Conservation (phyloP, 2,888 invertebrate genomes). For the Aspidiotus destructor region DNA sequence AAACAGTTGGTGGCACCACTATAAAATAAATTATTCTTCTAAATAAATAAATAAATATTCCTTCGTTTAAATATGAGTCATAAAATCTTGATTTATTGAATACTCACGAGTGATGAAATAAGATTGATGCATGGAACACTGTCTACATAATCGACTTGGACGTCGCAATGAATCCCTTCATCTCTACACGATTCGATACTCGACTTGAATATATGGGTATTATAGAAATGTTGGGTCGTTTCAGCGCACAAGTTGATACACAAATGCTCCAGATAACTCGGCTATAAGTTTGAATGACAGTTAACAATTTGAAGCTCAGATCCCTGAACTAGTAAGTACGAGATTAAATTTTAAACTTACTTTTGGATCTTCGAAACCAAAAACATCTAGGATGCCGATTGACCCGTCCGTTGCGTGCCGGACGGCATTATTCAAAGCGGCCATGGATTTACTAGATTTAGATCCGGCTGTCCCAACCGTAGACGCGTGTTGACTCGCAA, state of each 20-base stretch:
- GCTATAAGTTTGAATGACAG: conserved; percentile 42
- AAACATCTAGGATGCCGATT: conserved; percentile 93
- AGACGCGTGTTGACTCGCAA: conserved; percentile 74
- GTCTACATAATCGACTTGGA: conserved; percentile 87
- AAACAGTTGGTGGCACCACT: no score
- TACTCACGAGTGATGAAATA: conserved; percentile 69
- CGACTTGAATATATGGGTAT: conserved; percentile 91
- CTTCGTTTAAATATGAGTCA: no score
- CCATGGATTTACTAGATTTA: conserved; percentile 65
- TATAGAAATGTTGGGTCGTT: conserved; percentile 96
- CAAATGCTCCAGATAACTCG: conserved; percentile 81
- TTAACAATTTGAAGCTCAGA: not conserved
- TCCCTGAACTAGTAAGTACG: not conserved
- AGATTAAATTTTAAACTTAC: conserved; percentile 39
- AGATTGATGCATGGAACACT: conserved; percentile 93
- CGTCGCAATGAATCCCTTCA: conserved; percentile 80
- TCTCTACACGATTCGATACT: conserved; percentile 87
- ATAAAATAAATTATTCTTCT: no score
- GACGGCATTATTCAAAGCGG: conserved; percentile 82
- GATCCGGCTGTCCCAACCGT: conserved; percentile 71
- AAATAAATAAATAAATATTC: no score
- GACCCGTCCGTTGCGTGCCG: conserved; percentile 89
- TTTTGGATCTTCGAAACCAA: conserved; percentile 88
- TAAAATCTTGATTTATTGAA: not conserved
- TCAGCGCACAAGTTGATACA: conserved; percentile 93